Percentiles rank a stretch among this genome's conserved stretches.
Evolutionary conservation across 2,113 vertebrate genomes (phyloP).

Genomic region (Onychostruthus taczanowskii): DNA sequence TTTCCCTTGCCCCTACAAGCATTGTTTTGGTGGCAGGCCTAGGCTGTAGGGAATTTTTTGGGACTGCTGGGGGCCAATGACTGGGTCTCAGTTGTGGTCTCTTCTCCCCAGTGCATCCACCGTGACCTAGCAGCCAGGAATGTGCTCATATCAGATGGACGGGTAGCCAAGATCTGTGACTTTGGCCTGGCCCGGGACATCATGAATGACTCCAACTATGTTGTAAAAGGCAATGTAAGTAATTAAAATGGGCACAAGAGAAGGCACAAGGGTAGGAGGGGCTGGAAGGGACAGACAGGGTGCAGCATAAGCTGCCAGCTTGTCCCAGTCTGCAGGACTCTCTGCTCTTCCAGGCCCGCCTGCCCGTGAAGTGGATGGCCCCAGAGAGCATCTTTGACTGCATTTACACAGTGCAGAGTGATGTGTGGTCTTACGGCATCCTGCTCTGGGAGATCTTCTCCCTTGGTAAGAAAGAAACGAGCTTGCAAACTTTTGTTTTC

Average conservation of each 20-base stretch:
- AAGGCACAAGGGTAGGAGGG: neutral
- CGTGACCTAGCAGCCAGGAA: slow-evolving; percentile 95
- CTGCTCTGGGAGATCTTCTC: slow-evolving; percentile 99
- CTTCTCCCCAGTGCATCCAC: slow-evolving; percentile 89
- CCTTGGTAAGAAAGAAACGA: slow-evolving; percentile 76
- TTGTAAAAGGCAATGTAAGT: slow-evolving; percentile 98
- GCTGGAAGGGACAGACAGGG: neutral
- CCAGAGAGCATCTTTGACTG: slow-evolving; percentile 98
- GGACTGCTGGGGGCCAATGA: neutral
- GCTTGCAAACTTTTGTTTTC: neutral
- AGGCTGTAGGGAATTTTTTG: neutral
- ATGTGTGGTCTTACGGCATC: slow-evolving; percentile 98
- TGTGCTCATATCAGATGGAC: slow-evolving; percentile 84
- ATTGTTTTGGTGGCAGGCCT: neutral
- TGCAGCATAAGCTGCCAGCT: neutral
- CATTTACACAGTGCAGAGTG: slow-evolving; percentile 95
- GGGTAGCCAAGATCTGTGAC: slow-evolving; percentile 95
- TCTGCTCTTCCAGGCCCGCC: slow-evolving; percentile 81
- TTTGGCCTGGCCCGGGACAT: slow-evolving; percentile 96
- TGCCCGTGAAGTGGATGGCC: slow-evolving; percentile 99
- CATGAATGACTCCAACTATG: slow-evolving; percentile 96
- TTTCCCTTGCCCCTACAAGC: neutral
- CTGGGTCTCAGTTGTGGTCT: neutral
- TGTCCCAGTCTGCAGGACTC: neutral
- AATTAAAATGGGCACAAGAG: neutral